Evolutionary conservation across 2,888 invertebrate genomes (phyloP).

Genomic region (Apeira syringaria): DNA sequence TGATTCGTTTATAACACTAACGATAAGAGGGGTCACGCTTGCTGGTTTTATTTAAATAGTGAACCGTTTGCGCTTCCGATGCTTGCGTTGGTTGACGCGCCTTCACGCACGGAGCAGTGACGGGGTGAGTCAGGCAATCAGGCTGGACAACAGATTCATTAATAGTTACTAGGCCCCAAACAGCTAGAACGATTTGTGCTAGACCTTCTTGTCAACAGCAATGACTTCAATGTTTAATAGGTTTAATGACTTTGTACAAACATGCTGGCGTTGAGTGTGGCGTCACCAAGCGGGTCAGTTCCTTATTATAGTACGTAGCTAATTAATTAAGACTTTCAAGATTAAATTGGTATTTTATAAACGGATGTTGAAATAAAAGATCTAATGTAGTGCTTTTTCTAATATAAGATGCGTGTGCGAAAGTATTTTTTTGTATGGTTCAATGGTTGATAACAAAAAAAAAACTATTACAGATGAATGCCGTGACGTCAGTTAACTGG

Average conservation of each 20-base stretch:
- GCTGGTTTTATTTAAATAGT: constrained; percentile 55
- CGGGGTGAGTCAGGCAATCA: constrained; percentile 19
- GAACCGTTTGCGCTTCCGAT: constrained; percentile 77
- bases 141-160: background rate
- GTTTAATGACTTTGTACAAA: constrained; percentile 29
- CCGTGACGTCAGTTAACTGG: no score
- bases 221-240: constrained; percentile 34
- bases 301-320: no score
- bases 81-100: constrained; percentile 64
- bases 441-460: no score
- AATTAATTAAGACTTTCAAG: no score
- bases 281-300: constrained; percentile 6
- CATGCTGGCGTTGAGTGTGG: constrained; percentile 21
- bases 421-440: no score
- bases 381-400: no score
- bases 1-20: background rate
- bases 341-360: no score
- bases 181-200: constrained; percentile 4
- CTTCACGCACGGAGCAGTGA: constrained; percentile 61
- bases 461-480: no score
- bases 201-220: constrained; percentile 15
- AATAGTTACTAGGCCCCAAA: background rate
- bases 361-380: no score
- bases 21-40: constrained; percentile 4
- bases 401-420: no score